Evolutionary conservation across 2,113 vertebrate species (phyloP).

Genomic region (Pelusios castaneus): DNA sequence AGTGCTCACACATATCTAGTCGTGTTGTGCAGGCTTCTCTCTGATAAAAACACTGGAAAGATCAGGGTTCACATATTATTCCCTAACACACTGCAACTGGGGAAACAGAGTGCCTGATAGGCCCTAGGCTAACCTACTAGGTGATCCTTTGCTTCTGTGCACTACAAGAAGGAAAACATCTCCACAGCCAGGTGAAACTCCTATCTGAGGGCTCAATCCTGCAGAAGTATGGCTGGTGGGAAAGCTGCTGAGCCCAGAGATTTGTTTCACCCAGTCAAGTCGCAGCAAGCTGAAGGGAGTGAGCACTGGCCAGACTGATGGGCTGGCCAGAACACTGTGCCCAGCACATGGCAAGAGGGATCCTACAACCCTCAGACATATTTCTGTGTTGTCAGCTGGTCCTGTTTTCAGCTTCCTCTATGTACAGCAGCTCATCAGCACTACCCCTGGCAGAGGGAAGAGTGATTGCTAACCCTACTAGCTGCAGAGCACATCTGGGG

Average conservation of each 20-base stretch:
- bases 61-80: neutral
- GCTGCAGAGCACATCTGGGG: too few species aligned
- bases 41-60: neutral
- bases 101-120: neutral
- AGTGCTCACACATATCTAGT: neutral
- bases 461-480: too few species aligned
- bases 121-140: neutral
- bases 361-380: neutral
- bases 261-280: neutral
- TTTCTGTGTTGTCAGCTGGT: too few species aligned
- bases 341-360: neutral
- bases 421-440: too few species aligned
- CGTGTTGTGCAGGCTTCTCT: neutral
- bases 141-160: neutral
- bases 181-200: neutral
- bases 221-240: neutral
- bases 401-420: too few species aligned
- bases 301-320: neutral
- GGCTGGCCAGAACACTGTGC: neutral
- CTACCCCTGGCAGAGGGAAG: too few species aligned
- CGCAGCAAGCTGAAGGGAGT: neutral
- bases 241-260: neutral
- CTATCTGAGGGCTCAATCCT: neutral
- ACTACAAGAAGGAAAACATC: neutral
- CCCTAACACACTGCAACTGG: rapidly evolving